Evolutionary conservation across 2,797 vertebrate genomes (phyloP).

Genomic region (Gadopsis bispinosus): DNA sequence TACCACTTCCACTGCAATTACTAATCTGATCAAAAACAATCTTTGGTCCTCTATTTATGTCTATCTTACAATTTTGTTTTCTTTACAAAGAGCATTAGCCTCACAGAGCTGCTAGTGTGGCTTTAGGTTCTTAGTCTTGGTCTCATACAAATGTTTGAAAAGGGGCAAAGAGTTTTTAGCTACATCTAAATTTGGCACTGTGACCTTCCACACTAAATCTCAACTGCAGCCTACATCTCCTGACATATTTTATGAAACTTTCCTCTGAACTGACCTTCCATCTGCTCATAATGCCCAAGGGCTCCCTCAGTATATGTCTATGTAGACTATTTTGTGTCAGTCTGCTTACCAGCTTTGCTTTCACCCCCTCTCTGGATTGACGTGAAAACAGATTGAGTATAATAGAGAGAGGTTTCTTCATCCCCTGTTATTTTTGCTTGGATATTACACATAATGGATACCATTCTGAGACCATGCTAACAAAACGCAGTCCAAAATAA

Average conservation of each 20-base stretch:
- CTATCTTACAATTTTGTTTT: conserved; percentile 1
- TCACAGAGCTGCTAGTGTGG: neutral
- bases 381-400: conserved; percentile 54
- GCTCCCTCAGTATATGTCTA: conserved; percentile 32
- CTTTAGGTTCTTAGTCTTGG: conserved; percentile 12
- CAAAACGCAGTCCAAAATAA: conserved; percentile 29
- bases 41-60: neutral
- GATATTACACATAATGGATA: conserved; percentile 50
- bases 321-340: conserved; percentile 41
- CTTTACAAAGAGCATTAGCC: conserved; percentile 3
- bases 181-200: conserved; percentile 15
- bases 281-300: conserved; percentile 46
- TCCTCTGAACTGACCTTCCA: conserved; percentile 49
- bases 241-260: conserved; percentile 54
- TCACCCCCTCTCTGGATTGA: conserved; percentile 47
- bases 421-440: conserved; percentile 2
- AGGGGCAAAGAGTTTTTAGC: conserved; percentile 15
- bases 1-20: neutral
- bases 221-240: conserved; percentile 5
- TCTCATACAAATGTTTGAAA: conserved; percentile 42
- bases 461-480: conserved; percentile 36
- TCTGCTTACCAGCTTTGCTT: conserved; percentile 53
- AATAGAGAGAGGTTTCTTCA: conserved; percentile 41
- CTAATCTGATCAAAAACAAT: neutral
- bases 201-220: conserved; percentile 49